Evolutionary conservation across 2,888 invertebrate genomes (phyloP).

Genomic region (Drosophila leonis): DNA sequence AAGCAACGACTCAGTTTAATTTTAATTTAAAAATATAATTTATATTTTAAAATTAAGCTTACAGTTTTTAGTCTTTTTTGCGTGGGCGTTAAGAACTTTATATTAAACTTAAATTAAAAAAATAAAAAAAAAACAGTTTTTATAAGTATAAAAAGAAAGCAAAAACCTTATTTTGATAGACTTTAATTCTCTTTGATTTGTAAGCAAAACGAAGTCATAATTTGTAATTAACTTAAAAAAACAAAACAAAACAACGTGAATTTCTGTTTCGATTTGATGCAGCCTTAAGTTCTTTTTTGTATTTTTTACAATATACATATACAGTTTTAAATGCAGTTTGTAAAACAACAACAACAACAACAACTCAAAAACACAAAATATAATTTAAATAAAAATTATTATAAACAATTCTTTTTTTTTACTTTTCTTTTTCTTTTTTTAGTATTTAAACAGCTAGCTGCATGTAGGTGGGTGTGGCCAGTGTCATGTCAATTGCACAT

Average conservation of each 20-base stretch:
- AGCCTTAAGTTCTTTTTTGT: slow-evolving; percentile 63
- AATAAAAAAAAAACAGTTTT: slow-evolving; percentile 24
- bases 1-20: slow-evolving; percentile 60
- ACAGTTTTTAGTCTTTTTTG: slow-evolving; percentile 25
- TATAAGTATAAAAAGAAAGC: slow-evolving; percentile 24
- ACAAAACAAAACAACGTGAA: slow-evolving; percentile 33
- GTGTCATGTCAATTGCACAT: slow-evolving; percentile 6
- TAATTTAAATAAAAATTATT: slow-evolving; percentile 77
- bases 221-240: slow-evolving; percentile 76
- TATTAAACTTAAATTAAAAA: slow-evolving; percentile 19
- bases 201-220: slow-evolving; percentile 82
- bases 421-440: slow-evolving; percentile 16
- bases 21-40: slow-evolving; percentile 27
- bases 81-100: slow-evolving; percentile 14
- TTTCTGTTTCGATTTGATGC: slow-evolving; percentile 62
- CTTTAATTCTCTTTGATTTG: slow-evolving; percentile 62
- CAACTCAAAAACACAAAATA: slow-evolving; percentile 74
- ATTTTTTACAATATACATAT: slow-evolving; percentile 60
- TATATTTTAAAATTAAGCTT: slow-evolving; percentile 20
- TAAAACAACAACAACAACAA: slow-evolving; percentile 60
- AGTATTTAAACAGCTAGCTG: slow-evolving; percentile 16
- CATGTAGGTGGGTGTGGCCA: slow-evolving; percentile 15
- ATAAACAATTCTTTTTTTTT: slow-evolving; percentile 52
- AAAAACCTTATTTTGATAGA: slow-evolving; percentile 50
- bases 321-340: slow-evolving; percentile 62